A percentile compares a stretch with the other conserved stretches of the same genome.
These are phyloP conservation scores for Prionace glauca DNA, from an alignment of 2,797 vertebrate genomes.

Conservation along the genomic window DNA sequence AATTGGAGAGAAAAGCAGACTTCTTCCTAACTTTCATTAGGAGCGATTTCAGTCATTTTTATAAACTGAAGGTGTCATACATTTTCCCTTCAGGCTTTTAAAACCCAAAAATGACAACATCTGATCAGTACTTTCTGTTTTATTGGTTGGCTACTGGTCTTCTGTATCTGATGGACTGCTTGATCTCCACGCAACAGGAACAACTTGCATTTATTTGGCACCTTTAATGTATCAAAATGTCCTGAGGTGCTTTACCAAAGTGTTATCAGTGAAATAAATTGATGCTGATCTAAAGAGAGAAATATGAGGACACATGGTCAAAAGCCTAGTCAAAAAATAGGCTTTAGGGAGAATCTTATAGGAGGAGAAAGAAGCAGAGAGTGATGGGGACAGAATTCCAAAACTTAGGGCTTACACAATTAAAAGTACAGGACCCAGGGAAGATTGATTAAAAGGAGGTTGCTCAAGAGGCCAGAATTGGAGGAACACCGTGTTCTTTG, in stretches of 20 bases:
- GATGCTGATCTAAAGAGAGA: neutral
- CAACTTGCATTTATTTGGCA: neutral
- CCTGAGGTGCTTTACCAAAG: neutral
- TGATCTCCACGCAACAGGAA: neutral
- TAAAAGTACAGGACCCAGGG: neutral
- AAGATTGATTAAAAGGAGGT: neutral
- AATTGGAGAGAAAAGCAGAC: neutral
- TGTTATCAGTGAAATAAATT: neutral
- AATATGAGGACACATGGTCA: neutral
- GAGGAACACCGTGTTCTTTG: neutral
- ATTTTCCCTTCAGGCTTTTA: neutral
- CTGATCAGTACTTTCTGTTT: neutral
- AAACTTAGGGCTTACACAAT: neutral
- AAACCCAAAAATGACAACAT: neutral
- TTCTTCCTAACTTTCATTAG: neutral
- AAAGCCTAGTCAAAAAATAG: neutral
- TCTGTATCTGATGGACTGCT: neutral
- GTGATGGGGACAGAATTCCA: neutral
- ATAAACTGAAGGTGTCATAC: neutral
- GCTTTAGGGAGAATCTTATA: neutral
- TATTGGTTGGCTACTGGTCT: neutral
- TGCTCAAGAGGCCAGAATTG: neutral
- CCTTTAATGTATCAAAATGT: neutral
- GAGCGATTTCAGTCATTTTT: neutral
- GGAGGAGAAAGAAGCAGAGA: neutral